Percentiles rank a stretch among this genome's conserved stretches.
phyloP scores from a whole-genome alignment of 2,113 vertebrate genomes.

The Reinhardtius hippoglossoides region DNA sequence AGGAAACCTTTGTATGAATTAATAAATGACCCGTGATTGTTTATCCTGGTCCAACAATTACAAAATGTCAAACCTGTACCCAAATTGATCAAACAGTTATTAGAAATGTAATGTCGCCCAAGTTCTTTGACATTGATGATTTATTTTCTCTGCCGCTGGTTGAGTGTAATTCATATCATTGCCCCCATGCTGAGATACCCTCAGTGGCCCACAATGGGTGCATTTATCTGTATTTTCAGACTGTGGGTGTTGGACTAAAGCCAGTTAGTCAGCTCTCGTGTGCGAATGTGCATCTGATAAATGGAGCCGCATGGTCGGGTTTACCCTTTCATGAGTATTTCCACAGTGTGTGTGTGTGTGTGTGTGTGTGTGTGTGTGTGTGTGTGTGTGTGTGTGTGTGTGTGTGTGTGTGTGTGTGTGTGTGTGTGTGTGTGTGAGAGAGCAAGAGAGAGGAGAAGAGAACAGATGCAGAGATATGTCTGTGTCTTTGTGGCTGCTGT shows the following conservation, averaged over 20 bases:
- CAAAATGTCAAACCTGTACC: not conserved
- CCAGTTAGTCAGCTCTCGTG: conserved; percentile 14
- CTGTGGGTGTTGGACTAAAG: conserved; percentile 13
- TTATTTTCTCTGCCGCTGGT: not conserved
- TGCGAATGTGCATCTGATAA: conserved; percentile 26
- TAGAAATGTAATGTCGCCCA: not conserved
- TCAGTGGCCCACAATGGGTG: not conserved
- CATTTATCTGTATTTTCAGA: conserved; percentile 1
- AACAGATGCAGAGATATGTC: not conserved
- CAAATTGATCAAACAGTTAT: not conserved
- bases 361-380: not conserved
- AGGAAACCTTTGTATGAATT: not conserved
- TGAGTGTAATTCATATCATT: not conserved
- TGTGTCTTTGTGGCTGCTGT: conserved; percentile 22
- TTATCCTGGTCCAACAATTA: not conserved
- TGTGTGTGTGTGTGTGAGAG: conserved; percentile 4
- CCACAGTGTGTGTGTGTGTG: not conserved
- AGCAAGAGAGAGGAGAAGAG: not conserved
- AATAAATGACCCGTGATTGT: not conserved
- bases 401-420: conserved; percentile 1
- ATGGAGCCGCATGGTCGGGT: conserved; percentile 22
- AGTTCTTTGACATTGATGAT: not conserved
- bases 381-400: conserved; percentile 1
- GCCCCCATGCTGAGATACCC: conserved; percentile 6
- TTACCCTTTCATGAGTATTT: conserved; percentile 11